Conservation (phyloP, 92 coral and sea anemone genomes). For the Paragorgia papillata region DNA sequence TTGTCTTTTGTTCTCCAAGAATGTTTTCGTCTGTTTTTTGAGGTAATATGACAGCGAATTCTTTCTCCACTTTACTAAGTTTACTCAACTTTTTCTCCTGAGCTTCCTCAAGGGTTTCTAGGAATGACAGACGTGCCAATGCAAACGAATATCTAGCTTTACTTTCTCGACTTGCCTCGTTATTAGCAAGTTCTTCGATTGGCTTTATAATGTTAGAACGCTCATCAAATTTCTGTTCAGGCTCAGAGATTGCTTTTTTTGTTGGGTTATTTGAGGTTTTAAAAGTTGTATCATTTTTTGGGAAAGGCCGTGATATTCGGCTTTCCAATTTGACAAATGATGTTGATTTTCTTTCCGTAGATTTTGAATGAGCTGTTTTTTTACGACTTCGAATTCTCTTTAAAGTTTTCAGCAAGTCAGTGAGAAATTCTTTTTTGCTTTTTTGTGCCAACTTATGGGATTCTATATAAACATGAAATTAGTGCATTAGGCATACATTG, state of each 20-base stretch:
- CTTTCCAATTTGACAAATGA: not conserved
- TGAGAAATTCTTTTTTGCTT: conserved; percentile 17
- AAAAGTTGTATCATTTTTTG: not conserved
- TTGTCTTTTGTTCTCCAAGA: not conserved
- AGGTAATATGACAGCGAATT: conserved; percentile 21
- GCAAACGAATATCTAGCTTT: conserved; percentile 37
- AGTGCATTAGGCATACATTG: too few species aligned
- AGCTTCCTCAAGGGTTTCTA: conserved; percentile 30
- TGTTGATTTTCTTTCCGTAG: not conserved
- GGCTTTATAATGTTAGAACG: conserved; percentile 19
- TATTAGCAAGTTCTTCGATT: conserved; percentile 1
- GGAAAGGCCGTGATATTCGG: not conserved
- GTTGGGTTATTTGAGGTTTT: not conserved
- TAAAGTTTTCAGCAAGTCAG: conserved; percentile 9
- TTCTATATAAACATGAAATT: not conserved
- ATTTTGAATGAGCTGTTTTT: not conserved
- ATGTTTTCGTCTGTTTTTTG: not conserved
- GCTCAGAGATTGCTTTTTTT: not conserved
- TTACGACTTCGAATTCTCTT: not conserved
- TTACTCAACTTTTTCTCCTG: conserved; percentile 27
- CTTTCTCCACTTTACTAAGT: conserved; percentile 24
- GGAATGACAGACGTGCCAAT: conserved; percentile 28
- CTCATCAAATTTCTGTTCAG: not conserved
- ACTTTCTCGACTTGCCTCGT: conserved; percentile 1
- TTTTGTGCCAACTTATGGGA: not conserved